Conservation (phyloP, 2,888 invertebrate genomes). For the Parnassius mnemosyne region DNA sequence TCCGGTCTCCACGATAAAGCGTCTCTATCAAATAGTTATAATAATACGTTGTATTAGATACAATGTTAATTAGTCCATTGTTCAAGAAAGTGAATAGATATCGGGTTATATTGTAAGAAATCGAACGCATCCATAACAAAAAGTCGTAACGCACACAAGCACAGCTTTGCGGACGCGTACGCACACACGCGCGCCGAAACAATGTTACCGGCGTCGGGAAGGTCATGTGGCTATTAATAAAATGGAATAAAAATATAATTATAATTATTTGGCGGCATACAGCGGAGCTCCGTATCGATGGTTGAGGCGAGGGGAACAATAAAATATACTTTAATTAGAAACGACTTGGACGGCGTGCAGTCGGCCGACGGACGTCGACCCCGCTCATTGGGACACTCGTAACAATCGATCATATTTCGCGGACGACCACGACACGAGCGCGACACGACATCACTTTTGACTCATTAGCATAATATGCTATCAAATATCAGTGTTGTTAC, state of each 20-base stretch:
- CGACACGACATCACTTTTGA: slow-evolving; percentile 4
- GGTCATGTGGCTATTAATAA: slow-evolving; percentile 56
- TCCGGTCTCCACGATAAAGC: slow-evolving; percentile 25
- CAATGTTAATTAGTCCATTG: slow-evolving; percentile 57
- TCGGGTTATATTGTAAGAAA: slow-evolving; percentile 43
- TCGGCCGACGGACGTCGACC: slow-evolving; percentile 48
- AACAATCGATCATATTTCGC: slow-evolving; percentile 46
- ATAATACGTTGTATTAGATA: slow-evolving; percentile 50
- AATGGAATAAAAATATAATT: slow-evolving; percentile 70
- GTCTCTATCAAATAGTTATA: slow-evolving; percentile 48
- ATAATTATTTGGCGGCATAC: slow-evolving; percentile 78
- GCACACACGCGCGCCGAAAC: slow-evolving; percentile 30
- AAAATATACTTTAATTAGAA: slow-evolving; percentile 78
- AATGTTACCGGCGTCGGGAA: slow-evolving; percentile 47
- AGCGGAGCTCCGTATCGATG: slow-evolving; percentile 62
- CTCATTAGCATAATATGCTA: not conserved
- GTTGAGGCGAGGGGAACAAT: slow-evolving; percentile 73
- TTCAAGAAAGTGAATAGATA: slow-evolving; percentile 48
- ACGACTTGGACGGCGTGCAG: slow-evolving; percentile 38
- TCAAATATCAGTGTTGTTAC: too few relatives aligned
- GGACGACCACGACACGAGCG: slow-evolving; percentile 33
- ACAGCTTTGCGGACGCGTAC: not conserved
- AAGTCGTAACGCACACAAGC: slow-evolving; percentile 18
- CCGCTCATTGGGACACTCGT: slow-evolving; percentile 41
- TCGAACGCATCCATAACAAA: slow-evolving; percentile 30